Conservation (phyloP, 2,113 vertebrate genomes). For the Solenodon paradoxus region DNA sequence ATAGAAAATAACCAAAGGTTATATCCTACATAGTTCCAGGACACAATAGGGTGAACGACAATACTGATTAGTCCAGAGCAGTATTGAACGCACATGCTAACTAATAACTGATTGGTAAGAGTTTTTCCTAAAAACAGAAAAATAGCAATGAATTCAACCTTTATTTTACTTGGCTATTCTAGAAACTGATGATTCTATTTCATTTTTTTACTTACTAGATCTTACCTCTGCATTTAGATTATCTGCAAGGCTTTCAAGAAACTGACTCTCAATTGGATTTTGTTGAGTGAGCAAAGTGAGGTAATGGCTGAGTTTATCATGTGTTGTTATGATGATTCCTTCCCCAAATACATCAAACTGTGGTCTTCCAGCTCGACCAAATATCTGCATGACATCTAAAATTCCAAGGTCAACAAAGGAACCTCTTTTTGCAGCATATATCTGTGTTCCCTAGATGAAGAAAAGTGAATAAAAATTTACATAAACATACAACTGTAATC, state of each 20-base stretch:
- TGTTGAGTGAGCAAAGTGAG: conserved; percentile 97
- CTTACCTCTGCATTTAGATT: conserved; percentile 98
- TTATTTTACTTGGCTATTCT: conserved; percentile 1
- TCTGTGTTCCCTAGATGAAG: conserved; percentile 95
- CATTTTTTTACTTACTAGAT: conserved; percentile 3
- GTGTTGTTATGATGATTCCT: conserved; percentile 96
- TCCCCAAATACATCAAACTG: conserved; percentile 98
- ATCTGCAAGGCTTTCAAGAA: conserved; percentile 94
- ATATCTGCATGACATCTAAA: conserved; percentile 99
- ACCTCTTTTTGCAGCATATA: conserved; percentile 98
- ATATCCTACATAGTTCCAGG: background rate
- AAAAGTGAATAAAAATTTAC: conserved; percentile 89
- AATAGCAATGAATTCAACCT: background rate
- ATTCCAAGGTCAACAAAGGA: conserved; percentile 98
- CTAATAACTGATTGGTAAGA: too few relatives aligned
- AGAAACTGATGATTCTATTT: background rate
- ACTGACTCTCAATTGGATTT: conserved; percentile 99
- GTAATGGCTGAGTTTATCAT: conserved; percentile 98
- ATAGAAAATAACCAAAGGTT: too few relatives aligned
- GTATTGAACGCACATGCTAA: too few relatives aligned
- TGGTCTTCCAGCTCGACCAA: conserved; percentile 96
- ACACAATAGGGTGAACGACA: too few relatives aligned
- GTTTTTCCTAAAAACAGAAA: background rate
- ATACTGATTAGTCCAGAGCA: too few relatives aligned
- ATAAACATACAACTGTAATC: conserved; percentile 86